phyloP scores from a whole-genome alignment of 2,888 invertebrate species.

The Ellobium chinense region DNA sequence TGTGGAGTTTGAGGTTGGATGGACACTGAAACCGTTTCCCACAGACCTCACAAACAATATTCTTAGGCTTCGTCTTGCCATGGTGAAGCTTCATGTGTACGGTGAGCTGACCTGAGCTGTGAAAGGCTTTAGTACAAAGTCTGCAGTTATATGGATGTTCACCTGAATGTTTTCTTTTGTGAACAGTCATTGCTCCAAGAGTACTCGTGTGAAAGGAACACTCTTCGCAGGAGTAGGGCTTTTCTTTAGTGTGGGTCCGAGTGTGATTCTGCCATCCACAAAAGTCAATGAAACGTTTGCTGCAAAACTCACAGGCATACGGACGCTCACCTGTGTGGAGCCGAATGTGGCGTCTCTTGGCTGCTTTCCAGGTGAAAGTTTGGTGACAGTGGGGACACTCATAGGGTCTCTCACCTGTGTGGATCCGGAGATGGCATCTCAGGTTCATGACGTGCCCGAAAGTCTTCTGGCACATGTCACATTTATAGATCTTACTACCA shows the following conservation, averaged over 20 bases:
- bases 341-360: background rate
- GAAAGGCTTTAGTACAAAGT: background rate
- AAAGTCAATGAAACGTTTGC: conserved; percentile 2
- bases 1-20: background rate
- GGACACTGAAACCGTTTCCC: background rate
- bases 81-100: background rate
- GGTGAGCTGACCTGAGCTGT: background rate
- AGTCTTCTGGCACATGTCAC: background rate
- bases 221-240: background rate
- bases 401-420: background rate
- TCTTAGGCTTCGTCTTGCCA: background rate
- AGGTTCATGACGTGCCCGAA: background rate
- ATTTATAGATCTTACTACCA: background rate
- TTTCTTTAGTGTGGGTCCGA: background rate
- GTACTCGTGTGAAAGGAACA: background rate
- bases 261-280: background rate
- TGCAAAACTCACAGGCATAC: background rate
- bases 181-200: background rate
- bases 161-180: background rate
- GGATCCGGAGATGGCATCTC: background rate
- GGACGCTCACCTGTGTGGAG: background rate
- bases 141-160: background rate
- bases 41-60: background rate
- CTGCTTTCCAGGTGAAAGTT: background rate
- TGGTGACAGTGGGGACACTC: background rate